phyloP scores from a whole-genome alignment of 2,888 invertebrate genomes.

The Phortica okadai region DNA sequence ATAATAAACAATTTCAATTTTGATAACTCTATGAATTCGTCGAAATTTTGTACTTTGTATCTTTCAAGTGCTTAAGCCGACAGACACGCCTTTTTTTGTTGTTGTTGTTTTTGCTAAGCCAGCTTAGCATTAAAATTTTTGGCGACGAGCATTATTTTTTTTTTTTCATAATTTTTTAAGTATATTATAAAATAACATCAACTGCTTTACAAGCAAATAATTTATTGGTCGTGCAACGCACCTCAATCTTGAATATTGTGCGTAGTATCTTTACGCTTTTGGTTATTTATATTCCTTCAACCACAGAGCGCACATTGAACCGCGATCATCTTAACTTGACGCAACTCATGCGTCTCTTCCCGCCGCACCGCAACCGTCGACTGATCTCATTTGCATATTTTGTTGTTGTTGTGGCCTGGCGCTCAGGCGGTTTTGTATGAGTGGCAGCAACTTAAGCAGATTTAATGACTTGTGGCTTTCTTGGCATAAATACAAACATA shows the following conservation, averaged over 20 bases:
- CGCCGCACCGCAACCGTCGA: conserved; percentile 32
- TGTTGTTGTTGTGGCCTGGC: conserved; percentile 28
- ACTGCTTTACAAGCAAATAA: too few relatives aligned
- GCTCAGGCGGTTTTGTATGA: conserved; percentile 25
- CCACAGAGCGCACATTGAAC: conserved; percentile 7
- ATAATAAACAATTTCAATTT: neutral
- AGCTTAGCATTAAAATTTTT: neutral
- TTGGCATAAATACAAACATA: conserved; percentile 49
- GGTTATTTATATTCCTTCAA: neutral
- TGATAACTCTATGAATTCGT: neutral
- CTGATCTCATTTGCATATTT: conserved; percentile 39
- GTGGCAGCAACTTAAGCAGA: conserved; percentile 59
- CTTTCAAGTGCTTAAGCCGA: neutral
- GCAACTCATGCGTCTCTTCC: conserved; percentile 17
- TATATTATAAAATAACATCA: too few relatives aligned
- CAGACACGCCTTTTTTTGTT: neutral
- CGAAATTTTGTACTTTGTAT: neutral
- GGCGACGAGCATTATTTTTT: neutral
- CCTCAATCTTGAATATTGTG: too few relatives aligned
- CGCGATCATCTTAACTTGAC: conserved; percentile 24
- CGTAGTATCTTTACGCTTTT: neutral
- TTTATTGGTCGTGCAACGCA: too few relatives aligned
- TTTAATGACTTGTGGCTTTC: conserved; percentile 62
- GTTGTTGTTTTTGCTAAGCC: neutral
- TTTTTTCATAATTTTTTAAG: too few relatives aligned